These are phyloP conservation scores for Rana temporaria DNA, from an alignment of 2,113 vertebrate genomes.

Conservation along the genomic window DNA sequence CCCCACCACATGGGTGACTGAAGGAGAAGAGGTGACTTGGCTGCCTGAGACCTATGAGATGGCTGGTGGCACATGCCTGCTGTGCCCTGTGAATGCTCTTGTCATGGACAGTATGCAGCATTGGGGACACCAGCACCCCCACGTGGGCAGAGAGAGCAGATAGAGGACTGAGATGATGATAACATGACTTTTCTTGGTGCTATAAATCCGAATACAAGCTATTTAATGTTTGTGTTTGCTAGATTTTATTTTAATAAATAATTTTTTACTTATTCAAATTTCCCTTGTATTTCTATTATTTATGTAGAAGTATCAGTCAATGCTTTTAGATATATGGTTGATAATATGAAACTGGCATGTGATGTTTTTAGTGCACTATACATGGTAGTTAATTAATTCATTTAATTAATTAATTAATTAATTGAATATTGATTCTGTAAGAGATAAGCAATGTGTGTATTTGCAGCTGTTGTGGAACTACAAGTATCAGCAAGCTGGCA, in stretches of 20 bases:
- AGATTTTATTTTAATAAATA: constrained; percentile 31
- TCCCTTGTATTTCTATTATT: not conserved
- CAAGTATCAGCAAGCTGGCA: not conserved
- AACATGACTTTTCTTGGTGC: constrained; percentile 37
- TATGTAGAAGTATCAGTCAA: not conserved
- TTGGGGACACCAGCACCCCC: too few species aligned
- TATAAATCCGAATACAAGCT: not conserved
- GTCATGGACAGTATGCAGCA: too few species aligned
- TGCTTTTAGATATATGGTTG: too few species aligned
- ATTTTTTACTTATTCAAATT: not conserved
- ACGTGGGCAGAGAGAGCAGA: not conserved
- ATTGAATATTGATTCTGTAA: too few species aligned
- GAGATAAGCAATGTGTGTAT: too few species aligned
- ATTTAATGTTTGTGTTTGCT: not conserved
- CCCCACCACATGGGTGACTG: not conserved
- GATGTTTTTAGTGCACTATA: too few species aligned
- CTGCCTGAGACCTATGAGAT: not conserved
- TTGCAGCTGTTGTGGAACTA: not conserved
- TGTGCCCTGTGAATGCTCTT: not conserved
- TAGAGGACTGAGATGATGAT: constrained; percentile 13
- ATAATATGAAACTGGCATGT: too few species aligned
- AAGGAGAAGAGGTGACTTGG: not conserved
- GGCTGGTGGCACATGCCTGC: not conserved
- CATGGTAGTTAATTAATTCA: too few species aligned
- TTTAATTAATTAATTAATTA: too few species aligned